phyloP scores from a whole-genome alignment of 2,888 invertebrate genomes.

The Oscheius sp. region DNA sequence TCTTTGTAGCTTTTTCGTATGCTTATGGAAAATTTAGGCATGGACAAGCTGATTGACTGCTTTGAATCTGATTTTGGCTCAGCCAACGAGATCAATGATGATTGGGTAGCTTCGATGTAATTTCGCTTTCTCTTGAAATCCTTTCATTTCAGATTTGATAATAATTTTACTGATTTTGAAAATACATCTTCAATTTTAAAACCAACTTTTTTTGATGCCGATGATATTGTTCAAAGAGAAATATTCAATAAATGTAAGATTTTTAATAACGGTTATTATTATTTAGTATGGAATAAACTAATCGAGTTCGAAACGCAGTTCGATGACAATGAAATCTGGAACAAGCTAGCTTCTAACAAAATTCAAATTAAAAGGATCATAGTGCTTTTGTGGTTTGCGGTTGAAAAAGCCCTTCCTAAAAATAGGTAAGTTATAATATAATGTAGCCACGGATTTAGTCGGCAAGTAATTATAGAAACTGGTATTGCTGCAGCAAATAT shows the following conservation, averaged over 20 bases:
- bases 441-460: not conserved
- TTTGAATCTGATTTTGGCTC: constrained; percentile 13
- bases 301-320: not conserved
- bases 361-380: constrained; percentile 8
- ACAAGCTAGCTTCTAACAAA: not conserved
- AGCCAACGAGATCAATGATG: constrained; percentile 23
- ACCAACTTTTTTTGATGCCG: constrained; percentile 13
- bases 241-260: constrained; percentile 16
- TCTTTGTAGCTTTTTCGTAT: too few relatives aligned
- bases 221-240: not conserved
- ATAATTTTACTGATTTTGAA: constrained; percentile 31
- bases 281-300: constrained; percentile 9
- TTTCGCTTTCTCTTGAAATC: not conserved
- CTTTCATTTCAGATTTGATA: constrained; percentile 20
- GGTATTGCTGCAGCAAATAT: constrained; percentile 28
- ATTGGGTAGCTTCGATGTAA: constrained; percentile 28
- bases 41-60: constrained; percentile 23
- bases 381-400: constrained; percentile 26
- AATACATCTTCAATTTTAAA: not conserved
- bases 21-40: too few relatives aligned
- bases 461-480: not conserved
- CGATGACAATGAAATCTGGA: constrained; percentile 19
- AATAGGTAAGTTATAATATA: constrained; percentile 12
- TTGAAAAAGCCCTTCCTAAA: constrained; percentile 24
- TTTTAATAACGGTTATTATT: not conserved